Evolutionary conservation across 2,113 vertebrate species (phyloP).

Genomic region (Heteronetta atricapilla): DNA sequence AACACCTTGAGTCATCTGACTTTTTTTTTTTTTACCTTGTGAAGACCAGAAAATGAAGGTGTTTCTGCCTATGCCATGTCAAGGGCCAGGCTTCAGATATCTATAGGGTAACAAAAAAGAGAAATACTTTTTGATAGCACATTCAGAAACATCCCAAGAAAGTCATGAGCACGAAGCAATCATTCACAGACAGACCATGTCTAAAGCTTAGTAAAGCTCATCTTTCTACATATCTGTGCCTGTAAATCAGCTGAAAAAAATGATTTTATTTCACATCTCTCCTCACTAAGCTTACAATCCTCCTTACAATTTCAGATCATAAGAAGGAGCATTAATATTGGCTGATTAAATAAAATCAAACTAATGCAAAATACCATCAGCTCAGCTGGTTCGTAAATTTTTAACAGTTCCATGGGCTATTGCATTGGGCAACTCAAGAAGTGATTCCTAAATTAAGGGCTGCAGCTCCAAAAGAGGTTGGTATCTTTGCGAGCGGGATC

Average conservation of each 20-base stretch:
- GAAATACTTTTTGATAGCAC: rapidly evolving
- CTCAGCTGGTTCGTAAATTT: not conserved
- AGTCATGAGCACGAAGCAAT: not conserved
- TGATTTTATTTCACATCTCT: not conserved
- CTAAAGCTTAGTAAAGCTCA: not conserved
- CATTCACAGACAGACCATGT: not conserved
- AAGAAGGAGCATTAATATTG: not conserved
- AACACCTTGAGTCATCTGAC: not conserved
- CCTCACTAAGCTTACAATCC: not conserved
- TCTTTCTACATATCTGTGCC: not conserved
- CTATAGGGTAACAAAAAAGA: not conserved
- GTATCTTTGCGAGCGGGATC: not conserved
- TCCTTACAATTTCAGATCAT: not conserved
- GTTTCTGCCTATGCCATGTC: not conserved
- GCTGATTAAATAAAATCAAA: not conserved
- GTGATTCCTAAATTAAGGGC: not conserved
- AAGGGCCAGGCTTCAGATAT: not conserved
- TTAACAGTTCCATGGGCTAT: not conserved
- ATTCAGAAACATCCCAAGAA: rapidly evolving
- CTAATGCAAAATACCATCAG: not conserved
- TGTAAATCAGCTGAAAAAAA: not conserved
- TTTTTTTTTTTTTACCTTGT: not conserved
- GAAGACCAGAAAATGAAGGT: not conserved
- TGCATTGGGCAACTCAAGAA: not conserved
- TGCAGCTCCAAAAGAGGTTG: not conserved